Evolutionary conservation across 1,140 invertebrate species (phyloP), one percentile per base, ranked within the genome.

Genomic region (Drosophila eugracilis): DNA sequence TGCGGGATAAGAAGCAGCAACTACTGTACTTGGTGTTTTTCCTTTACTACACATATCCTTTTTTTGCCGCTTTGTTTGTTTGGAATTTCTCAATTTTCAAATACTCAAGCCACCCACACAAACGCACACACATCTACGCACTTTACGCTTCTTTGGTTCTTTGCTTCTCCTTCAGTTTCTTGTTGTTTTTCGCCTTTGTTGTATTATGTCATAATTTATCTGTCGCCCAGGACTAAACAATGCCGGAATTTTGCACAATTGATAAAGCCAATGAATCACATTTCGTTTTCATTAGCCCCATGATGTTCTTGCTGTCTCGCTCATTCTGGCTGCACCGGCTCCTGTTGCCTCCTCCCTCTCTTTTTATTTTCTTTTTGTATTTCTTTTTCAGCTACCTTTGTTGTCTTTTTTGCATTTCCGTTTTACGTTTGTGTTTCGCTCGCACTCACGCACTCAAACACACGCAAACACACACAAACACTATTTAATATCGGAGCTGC

Each of bases 201-300:
- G 45, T 81, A 85, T 85, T 85, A 85, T 85, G 81, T 85, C 81
- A 86, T 81, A 77, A 81, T 81, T 86, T 74, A 77, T 86, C 77
- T 77, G 42, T 65, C 59, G 74, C 17, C 63, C 63, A 85, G 77
- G 83, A 86, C 81, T 57, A 60, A 86, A 75, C 77, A 85, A 81
- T 81, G 73, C 42, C 54, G 81, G 77, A 86, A 86, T 85, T 84
- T 75, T 42, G 47, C 41, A 47, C 72, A 80, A 69, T 58, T 79
- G 52, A 65, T 44, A 54, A 73, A 62, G 58, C 80, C 49, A 84
- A 85, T 77, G 83, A 70, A 81, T 86, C 81, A 59, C 62, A 73
- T 85, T 81, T 86, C 58, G 63, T 74, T 85, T 81, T 75, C 62
- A 42, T 69, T 67, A 42, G 63, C 75, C 28, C 48, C 53, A n/a